Conservation (phyloP, 2,113 vertebrate genomes). For the Platichthys flesus region DNA sequence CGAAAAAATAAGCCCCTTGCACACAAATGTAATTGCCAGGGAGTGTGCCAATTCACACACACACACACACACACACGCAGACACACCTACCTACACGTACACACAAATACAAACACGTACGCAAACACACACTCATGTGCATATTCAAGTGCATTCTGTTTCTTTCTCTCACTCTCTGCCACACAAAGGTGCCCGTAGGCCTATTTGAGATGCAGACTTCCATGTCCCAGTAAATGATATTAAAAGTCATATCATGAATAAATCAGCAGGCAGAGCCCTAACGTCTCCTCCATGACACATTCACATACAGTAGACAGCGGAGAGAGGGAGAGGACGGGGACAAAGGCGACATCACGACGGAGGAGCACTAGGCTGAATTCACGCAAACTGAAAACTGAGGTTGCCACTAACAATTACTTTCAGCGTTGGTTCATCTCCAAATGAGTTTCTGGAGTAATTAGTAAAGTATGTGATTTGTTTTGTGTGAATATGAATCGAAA, state of each 20-base stretch:
- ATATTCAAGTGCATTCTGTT: slow-evolving; percentile 21
- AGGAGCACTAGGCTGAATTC: slow-evolving; percentile 12
- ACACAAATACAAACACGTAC: background rate
- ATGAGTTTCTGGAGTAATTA: background rate
- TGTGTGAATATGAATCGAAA: background rate
- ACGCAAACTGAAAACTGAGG: background rate
- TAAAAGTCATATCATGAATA: slow-evolving; percentile 83
- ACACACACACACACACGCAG: slow-evolving; percentile 1
- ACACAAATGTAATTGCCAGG: slow-evolving; percentile 22
- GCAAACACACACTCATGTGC: slow-evolving; percentile 5
- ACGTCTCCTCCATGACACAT: slow-evolving; percentile 67
- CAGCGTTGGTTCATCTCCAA: background rate
- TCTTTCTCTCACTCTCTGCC: slow-evolving; percentile 6
- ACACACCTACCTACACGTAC: background rate
- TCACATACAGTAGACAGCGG: slow-evolving; percentile 49
- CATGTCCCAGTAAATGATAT: slow-evolving; percentile 80
- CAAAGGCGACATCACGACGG: slow-evolving; percentile 20
- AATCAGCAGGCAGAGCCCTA: slow-evolving; percentile 70
- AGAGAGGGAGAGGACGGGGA: slow-evolving; percentile 23
- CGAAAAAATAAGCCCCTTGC: background rate
- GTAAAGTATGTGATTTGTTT: background rate
- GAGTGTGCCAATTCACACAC: background rate
- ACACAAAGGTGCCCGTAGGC: slow-evolving; percentile 70
- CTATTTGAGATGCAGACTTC: slow-evolving; percentile 78
- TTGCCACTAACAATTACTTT: background rate